These are phyloP conservation scores for Halocaridina rubra DNA, from an alignment of 2,888 invertebrate genomes.

Conservation along the genomic window DNA sequence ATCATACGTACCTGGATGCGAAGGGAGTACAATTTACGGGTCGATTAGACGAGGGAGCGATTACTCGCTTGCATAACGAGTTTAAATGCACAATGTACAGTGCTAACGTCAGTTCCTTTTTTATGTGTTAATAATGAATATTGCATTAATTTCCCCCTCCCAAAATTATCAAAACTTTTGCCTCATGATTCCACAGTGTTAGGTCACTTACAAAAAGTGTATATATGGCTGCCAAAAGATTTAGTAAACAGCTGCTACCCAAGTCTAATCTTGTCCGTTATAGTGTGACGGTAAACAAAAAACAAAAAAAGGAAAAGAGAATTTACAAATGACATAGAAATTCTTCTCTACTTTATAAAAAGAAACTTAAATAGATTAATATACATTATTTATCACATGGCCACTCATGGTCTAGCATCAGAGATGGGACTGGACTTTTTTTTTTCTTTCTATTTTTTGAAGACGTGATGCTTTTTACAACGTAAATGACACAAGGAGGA, in stretches of 20 bases:
- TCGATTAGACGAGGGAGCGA: conserved; percentile 1
- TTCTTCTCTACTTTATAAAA: conserved; percentile 58
- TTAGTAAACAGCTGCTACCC: conserved; percentile 14
- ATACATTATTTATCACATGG: conserved; percentile 60
- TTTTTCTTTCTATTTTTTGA: no score
- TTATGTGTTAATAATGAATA: no score
- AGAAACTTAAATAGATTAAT: conserved; percentile 57
- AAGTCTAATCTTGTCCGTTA: conserved; percentile 33
- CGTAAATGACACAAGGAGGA: conserved; percentile 20
- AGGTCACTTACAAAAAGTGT: not conserved
- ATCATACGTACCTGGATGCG: conserved; percentile 43
- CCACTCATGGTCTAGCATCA: conserved; percentile 58
- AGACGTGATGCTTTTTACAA: conserved; percentile 33
- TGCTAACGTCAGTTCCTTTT: no score
- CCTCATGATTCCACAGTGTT: conserved; percentile 6
- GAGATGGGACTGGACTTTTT: conserved; percentile 42
- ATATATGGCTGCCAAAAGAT: not conserved
- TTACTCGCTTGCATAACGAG: no score
- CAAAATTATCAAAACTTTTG: no score
- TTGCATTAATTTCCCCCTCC: no score
- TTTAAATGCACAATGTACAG: no score
- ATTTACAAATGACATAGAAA: conserved; percentile 56
- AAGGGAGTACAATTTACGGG: conserved; percentile 1
- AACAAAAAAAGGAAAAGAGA: conserved; percentile 11
- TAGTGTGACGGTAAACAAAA: conserved; percentile 27